Conservation (phyloP, 1,140 invertebrate species). For the Leptinotarsa undecemlineata region DNA sequence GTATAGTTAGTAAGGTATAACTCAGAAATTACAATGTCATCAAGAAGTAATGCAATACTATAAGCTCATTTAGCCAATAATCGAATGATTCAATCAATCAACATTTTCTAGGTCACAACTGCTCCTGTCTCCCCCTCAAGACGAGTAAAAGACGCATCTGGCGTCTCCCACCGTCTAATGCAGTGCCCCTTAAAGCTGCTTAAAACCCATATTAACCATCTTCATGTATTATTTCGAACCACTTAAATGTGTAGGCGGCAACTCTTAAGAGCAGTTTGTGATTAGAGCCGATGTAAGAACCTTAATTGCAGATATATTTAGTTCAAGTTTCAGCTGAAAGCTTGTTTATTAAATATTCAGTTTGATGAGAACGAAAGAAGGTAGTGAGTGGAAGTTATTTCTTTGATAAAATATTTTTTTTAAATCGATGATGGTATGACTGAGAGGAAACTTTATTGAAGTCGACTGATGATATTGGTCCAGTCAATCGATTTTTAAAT, state of each 20-base stretch:
- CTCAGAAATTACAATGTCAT: no score
- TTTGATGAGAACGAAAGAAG: background rate
- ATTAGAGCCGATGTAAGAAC: constrained; percentile 47
- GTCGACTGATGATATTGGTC: no score
- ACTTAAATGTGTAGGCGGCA: constrained; percentile 45
- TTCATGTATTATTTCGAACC: constrained; percentile 49
- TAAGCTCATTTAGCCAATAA: no score
- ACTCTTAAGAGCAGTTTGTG: constrained; percentile 50
- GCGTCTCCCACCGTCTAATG: constrained; percentile 38
- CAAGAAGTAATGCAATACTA: no score
- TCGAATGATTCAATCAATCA: background rate
- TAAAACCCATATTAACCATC: constrained; percentile 45
- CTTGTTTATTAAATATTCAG: constrained; percentile 25
- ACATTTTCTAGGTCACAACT: background rate
- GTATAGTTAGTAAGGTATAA: no score
- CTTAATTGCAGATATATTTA: constrained; percentile 48
- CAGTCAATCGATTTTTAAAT: no score
- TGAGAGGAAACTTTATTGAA: background rate
- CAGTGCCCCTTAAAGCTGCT: constrained; percentile 43
- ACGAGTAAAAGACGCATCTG: constrained; percentile 37
- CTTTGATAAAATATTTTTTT: no score
- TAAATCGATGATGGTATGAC: background rate
- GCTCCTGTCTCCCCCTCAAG: background rate
- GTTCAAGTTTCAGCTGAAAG: constrained; percentile 31
- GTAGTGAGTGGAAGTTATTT: background rate